Evolutionary conservation across 1,140 invertebrate species (phyloP), one percentile per base, ranked within the genome.

Genomic region (Bradynema listronoti): DNA sequence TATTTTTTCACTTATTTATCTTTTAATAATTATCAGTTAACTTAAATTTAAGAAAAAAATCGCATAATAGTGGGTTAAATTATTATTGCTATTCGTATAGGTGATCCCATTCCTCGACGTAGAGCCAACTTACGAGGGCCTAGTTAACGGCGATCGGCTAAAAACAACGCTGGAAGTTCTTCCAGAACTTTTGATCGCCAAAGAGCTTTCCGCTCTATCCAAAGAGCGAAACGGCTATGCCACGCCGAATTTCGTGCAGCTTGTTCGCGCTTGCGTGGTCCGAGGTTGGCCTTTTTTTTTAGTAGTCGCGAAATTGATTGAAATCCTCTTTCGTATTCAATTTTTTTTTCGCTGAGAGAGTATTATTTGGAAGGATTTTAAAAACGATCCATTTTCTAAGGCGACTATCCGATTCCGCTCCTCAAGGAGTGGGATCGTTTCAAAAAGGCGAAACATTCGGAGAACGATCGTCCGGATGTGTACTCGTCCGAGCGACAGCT

Each of bases 81-180:
- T 39, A 39, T 14, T 39, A 19, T 14, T 19, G 36, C 59, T 83
- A 1, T n/a, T n/a, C n/a, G n/a, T n/a, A n/a, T 49, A 58, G 56
- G 29, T 58, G 7, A 22, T 58, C 16, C 56, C 56, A 11, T 58
- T 58, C 32, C 29, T 34, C 9, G 32, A 56, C 32, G 33, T 57
- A 16, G 49, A 32, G 2, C 36, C 39, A 32, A 39, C 55, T 25
- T 16, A 36, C 22, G 6, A 52, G 14, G 34, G 46, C 22, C 22
- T 58, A 16, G 56, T 58, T 11, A 58, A 58, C 41, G 56, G 56
- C 2, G 56, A 58, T n/a, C 33, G 34, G 16, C 24, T 58, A 2
- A 58, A 58, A 34, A 27, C 36, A 5, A 16, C 56, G 4, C 55
- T 56, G 24, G 30, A 39, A 2, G 58, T 36, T 3, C 50, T 5